These are phyloP conservation scores for Trichomalopsis sarcophagae DNA, from an alignment of 1,140 invertebrate species.

Conservation along the genomic window DNA sequence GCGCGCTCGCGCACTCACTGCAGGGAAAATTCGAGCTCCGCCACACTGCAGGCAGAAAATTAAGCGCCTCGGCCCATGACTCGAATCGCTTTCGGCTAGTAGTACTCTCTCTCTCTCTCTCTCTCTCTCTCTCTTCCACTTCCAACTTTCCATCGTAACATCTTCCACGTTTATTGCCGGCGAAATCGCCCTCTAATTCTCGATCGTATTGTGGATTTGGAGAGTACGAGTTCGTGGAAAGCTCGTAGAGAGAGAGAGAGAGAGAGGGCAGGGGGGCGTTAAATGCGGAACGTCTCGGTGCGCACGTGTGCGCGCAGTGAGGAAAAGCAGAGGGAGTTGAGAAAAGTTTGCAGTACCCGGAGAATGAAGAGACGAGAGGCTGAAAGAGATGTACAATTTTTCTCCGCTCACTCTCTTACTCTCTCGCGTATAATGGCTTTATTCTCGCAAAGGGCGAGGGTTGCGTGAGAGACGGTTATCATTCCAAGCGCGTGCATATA, in stretches of 20 bases:
- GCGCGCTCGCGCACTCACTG: no score
- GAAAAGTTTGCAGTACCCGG: not conserved
- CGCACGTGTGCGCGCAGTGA: not conserved
- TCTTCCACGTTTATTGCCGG: constrained; percentile 37
- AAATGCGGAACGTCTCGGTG: not conserved
- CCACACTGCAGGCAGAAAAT: not conserved
- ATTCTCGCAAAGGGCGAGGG: not conserved
- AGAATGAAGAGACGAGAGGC: not conserved
- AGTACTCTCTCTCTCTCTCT: not conserved
- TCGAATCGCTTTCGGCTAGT: constrained; percentile 9
- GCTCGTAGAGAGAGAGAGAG: not conserved
- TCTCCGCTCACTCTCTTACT: not conserved
- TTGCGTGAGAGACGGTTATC: not conserved
- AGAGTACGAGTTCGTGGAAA: constrained; percentile 28
- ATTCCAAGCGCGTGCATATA: not conserved
- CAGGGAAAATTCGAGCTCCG: not conserved
- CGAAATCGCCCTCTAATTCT: constrained; percentile 45
- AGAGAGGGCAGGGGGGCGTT: not conserved
- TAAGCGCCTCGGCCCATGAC: not conserved
- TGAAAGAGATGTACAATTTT: not conserved
- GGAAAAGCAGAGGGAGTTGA: not conserved
- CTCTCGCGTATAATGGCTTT: not conserved
- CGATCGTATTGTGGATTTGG: constrained; percentile 29
- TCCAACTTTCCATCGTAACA: constrained; percentile 18
- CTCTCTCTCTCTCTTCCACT: not conserved